Conservation (phyloP, 2,113 vertebrate species). For the Phoenicopterus ruber region DNA sequence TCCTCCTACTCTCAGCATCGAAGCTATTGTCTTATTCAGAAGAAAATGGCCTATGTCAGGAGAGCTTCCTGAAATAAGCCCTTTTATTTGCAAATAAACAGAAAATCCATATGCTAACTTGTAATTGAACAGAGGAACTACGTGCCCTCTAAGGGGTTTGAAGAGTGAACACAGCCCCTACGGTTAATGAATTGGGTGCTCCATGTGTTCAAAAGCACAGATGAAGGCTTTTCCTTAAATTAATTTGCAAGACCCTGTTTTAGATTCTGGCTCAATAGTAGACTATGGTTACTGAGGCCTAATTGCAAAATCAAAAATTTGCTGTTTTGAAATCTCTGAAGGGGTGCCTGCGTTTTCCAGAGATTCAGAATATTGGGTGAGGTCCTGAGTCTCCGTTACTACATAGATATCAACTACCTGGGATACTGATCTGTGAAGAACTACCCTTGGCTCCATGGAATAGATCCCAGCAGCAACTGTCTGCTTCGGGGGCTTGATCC, state of each 20-base stretch:
- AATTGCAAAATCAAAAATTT: neutral
- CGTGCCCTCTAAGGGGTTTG: neutral
- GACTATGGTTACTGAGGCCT: neutral
- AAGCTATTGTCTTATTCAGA: neutral
- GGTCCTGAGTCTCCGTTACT: neutral
- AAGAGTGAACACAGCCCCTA: neutral
- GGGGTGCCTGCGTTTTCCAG: neutral
- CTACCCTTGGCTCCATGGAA: neutral
- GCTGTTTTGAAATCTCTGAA: neutral
- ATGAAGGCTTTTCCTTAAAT: neutral
- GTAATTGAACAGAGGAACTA: neutral
- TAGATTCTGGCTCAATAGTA: neutral
- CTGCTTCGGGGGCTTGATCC: neutral
- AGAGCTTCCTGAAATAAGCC: neutral
- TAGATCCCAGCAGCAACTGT: neutral
- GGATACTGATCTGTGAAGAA: neutral
- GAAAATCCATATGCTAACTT: neutral
- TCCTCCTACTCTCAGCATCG: neutral
- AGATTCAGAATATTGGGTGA: neutral
- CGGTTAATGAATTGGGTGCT: neutral
- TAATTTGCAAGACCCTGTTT: neutral
- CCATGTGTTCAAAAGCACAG: neutral
- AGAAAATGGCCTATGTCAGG: neutral
- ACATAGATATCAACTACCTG: neutral
- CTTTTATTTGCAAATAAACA: neutral